Conservation (phyloP, 2,797 vertebrate genomes). For the Oreochromis mossambicus region DNA sequence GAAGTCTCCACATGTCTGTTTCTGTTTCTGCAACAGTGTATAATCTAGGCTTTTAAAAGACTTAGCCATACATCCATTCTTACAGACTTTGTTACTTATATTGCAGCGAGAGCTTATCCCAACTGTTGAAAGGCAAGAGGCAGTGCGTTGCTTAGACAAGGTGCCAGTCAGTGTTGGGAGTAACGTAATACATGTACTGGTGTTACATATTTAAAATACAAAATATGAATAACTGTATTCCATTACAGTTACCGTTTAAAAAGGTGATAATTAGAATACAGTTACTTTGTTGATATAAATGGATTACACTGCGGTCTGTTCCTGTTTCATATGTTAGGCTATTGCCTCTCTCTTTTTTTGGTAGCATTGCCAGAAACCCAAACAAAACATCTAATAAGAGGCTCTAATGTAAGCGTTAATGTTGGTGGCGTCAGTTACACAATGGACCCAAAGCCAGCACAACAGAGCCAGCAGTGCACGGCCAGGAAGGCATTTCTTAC, state of each 20-base stretch:
- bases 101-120: neutral
- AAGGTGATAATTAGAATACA: neutral
- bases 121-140: neutral
- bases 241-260: neutral
- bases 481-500: neutral
- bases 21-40: neutral
- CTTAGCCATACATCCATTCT: neutral
- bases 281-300: neutral
- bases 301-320: neutral
- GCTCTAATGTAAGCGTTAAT: neutral
- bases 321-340: neutral
- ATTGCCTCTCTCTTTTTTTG: neutral
- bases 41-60: neutral
- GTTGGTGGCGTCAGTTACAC: neutral
- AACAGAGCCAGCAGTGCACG: neutral
- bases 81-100: neutral
- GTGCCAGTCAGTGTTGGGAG: neutral
- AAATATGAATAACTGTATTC: neutral
- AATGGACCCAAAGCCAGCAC: neutral
- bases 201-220: neutral
- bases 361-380: neutral
- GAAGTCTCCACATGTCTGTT: neutral
- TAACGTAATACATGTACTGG: neutral
- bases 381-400: neutral
- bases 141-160: neutral